Percentiles rank a stretch among this genome's conserved stretches.
phyloP scores from a whole-genome alignment of 2,113 vertebrate species.

The Daphoenositta chrysoptera region DNA sequence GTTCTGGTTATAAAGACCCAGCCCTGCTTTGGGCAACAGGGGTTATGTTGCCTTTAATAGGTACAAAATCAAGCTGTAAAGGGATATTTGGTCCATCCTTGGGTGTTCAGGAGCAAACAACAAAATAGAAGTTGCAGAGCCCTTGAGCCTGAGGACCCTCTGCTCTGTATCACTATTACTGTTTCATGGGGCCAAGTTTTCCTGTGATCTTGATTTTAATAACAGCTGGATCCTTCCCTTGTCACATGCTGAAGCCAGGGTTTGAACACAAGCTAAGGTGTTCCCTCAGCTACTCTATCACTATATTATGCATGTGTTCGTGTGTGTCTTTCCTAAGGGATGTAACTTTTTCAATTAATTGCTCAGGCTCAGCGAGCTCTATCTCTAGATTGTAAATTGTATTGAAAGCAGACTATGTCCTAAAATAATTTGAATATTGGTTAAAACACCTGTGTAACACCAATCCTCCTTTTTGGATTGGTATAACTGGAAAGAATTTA shows the following conservation, averaged over 20 bases:
- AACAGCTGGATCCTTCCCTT: not conserved
- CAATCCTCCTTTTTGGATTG: not conserved
- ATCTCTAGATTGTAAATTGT: not conserved
- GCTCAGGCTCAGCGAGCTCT: not conserved
- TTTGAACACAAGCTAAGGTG: not conserved
- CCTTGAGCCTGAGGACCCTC: not conserved
- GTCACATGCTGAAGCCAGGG: not conserved
- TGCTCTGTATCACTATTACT: not conserved
- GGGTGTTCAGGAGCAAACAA: not conserved
- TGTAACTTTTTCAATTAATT: not conserved
- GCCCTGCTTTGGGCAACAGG: not conserved
- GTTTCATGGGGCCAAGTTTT: not conserved
- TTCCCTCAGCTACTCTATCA: not conserved
- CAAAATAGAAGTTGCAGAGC: not conserved
- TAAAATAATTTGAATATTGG: not conserved
- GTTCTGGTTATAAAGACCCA: not conserved
- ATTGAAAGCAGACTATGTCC: not conserved
- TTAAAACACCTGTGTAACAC: not conserved
- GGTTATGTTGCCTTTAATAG: not conserved
- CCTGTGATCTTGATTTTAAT: not conserved
- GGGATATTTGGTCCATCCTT: not conserved
- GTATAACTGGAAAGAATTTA: not conserved
- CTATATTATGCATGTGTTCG: accelerated
- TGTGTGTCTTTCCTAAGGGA: not conserved
- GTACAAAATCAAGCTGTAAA: not conserved